These are phyloP conservation scores for Drosophila sp. DNA, from an alignment of 1,140 invertebrate genomes.

Conservation along the genomic window DNA sequence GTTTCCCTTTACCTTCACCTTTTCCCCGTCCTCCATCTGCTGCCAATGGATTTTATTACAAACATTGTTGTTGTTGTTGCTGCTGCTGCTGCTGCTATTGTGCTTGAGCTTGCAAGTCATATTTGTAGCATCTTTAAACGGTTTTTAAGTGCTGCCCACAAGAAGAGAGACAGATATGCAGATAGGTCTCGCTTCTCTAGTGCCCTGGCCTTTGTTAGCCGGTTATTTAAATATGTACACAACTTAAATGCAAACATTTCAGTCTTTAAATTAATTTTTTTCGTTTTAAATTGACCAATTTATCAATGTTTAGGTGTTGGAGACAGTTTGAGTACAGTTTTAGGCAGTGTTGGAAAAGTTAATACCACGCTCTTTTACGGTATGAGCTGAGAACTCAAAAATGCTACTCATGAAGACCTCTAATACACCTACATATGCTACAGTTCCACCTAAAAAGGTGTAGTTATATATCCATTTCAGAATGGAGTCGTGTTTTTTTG, in stretches of 20 bases:
- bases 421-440: too few relatives aligned
- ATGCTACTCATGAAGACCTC: too few relatives aligned
- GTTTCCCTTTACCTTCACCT: slow-evolving; percentile 14
- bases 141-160: slow-evolving; percentile 35
- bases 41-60: neutral
- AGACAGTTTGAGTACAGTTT: too few relatives aligned
- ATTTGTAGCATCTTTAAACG: slow-evolving; percentile 44
- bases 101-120: slow-evolving; percentile 3
- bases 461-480: too few relatives aligned
- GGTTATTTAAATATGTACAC: neutral
- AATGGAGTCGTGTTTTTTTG: too few relatives aligned
- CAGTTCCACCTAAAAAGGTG: too few relatives aligned
- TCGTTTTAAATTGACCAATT: neutral
- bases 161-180: neutral
- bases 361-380: too few relatives aligned
- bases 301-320: neutral
- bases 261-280: neutral
- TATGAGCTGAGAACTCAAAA: too few relatives aligned
- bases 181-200: neutral
- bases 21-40: neutral
- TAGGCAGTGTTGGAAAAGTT: too few relatives aligned
- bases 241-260: neutral
- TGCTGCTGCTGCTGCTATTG: slow-evolving; percentile 17
- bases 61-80: slow-evolving; percentile 1
- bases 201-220: neutral